A percentile compares a stretch with the other conserved stretches of the same genome.
phyloP scores from a whole-genome alignment of 2,113 vertebrate genomes.

The Elachura formosa region DNA sequence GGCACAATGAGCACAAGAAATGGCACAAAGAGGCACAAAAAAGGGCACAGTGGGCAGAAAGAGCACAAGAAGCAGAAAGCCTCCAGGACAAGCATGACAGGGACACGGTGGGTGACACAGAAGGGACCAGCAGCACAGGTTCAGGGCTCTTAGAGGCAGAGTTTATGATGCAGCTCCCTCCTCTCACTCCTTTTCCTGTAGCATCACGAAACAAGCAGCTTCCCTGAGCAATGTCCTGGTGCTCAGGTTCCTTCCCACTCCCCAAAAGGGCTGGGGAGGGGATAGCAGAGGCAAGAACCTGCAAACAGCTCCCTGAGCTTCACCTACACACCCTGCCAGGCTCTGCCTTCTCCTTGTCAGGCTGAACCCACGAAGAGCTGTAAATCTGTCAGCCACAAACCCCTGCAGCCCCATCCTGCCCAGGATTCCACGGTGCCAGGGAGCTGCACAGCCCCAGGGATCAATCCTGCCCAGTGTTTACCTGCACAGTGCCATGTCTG shows the following conservation, averaged over 20 bases:
- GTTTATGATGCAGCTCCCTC: rapidly evolving
- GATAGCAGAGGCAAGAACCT: not conserved
- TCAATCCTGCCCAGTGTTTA: not conserved
- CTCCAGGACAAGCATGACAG: rapidly evolving
- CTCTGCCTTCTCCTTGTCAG: not conserved
- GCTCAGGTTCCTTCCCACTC: not conserved
- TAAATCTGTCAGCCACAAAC: not conserved
- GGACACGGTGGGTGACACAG: not conserved
- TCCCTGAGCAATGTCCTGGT: not conserved
- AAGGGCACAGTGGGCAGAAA: not conserved
- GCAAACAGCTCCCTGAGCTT: not conserved
- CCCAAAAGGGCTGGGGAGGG: not conserved
- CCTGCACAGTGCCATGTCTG: not conserved
- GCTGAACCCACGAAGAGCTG: not conserved
- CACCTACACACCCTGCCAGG: not conserved
- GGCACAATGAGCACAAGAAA: not conserved
- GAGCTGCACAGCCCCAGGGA: not conserved
- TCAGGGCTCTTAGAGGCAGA: not conserved
- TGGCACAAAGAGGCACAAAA: too few species aligned
- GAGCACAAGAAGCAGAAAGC: not conserved
- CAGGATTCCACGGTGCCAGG: not conserved
- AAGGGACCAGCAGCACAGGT: not conserved
- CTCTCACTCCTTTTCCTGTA: not conserved
- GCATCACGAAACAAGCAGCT: not conserved
- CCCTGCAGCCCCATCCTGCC: not conserved